Base-by-base conservation (phyloP, 1,140 invertebrate genomes). In the Amphibalanus amphitrite region DNA sequence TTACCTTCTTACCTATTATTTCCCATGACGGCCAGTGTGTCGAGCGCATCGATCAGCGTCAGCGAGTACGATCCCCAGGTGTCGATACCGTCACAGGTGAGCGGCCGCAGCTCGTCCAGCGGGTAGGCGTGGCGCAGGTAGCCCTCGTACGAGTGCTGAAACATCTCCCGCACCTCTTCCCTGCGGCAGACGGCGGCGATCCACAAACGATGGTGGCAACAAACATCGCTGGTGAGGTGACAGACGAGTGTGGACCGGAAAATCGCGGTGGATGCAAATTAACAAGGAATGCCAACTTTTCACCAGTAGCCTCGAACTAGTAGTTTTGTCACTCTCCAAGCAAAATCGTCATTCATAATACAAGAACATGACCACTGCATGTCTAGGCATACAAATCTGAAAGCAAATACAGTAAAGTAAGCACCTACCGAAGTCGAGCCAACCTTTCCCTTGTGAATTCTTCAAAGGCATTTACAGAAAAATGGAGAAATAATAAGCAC, bases 101-200 rank as follows among this genome's bases (percentile, higher is more conserved):
- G 80, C 0, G 97, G 97, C 73, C 93, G 85, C 25, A 99, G 80
- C 81, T 99, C 97, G 83, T 99, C 97, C 79, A 94, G 95, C 0
- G 95, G 96, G 82, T 93, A 97, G 15, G 97, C 97, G 85, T 97
- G 88, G 70, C 86, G 85, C 73, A 99, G 84, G 79, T 99, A 99
- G 74, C 92, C 90, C 74, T 97, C 88, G 80, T 99, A 99, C 0
- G 95, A 96, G 87, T 98, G 95, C 77, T 93, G 88, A 79, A 96
- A 96, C 91, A 95, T 95, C 72, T 88, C 84, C 40, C 87, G 83
- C 0, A 92, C 90, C 82, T 94, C 90, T 77, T 93, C 88, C 71
- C 76, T 77, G 73, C 65, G 10, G 26, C 26, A 67, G 65, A 67
- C 64, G 26, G 20, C 33, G 33, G 15, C 33, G 33, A 38, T 15